Evolutionary conservation across 2,113 vertebrate genomes (phyloP).

Genomic region (Macaca nemestrina): DNA sequence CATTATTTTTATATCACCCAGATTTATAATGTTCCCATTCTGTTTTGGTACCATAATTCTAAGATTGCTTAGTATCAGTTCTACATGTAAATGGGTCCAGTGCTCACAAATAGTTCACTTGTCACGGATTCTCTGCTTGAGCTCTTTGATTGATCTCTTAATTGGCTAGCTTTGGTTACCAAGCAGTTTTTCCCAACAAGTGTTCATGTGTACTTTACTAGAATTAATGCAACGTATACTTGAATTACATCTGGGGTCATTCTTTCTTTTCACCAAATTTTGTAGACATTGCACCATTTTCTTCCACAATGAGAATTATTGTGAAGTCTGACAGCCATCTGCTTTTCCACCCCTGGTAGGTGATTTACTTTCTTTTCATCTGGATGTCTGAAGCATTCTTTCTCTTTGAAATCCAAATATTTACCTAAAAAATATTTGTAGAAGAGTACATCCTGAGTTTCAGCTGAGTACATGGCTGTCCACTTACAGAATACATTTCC

Average conservation of each 20-base stretch:
- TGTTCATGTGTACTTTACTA: not conserved
- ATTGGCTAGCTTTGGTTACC: not conserved
- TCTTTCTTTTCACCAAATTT: conserved; percentile 6
- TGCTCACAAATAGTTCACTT: not conserved
- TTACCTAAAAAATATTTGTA: not conserved
- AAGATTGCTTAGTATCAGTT: not conserved
- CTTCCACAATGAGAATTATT: not conserved
- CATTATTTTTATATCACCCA: not conserved
- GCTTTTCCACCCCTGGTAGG: not conserved
- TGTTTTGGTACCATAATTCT: not conserved
- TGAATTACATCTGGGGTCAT: not conserved
- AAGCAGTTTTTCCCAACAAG: not conserved
- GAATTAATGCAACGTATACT: too few species aligned
- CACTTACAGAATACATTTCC: not conserved
- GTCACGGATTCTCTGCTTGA: not conserved
- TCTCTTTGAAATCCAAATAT: not conserved
- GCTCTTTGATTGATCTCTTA: not conserved
- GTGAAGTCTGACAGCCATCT: not conserved
- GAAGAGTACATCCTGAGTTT: not conserved
- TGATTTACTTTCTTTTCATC: not conserved
- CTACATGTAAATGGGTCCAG: not conserved
- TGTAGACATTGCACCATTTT: not conserved
- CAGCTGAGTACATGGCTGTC: not conserved
- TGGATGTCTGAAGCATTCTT: conserved; percentile 3
- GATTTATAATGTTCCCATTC: not conserved